A percentile compares a stretch with the other conserved stretches of the same genome.
phyloP scores from a whole-genome alignment of 2,113 vertebrate species.

The Pteronura brasiliensis region DNA sequence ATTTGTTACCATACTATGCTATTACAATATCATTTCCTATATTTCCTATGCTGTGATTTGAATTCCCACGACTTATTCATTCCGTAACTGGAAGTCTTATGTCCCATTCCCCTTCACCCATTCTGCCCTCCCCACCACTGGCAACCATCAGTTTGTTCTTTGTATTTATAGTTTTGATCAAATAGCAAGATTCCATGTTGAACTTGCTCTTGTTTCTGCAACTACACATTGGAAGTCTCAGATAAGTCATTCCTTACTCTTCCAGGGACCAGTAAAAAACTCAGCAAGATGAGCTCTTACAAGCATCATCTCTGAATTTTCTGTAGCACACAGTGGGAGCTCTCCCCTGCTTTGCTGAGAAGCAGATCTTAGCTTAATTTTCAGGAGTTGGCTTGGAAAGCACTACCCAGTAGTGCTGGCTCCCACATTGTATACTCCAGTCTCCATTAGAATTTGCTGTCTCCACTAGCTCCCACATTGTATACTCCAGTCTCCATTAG shows the following conservation, averaged over 20 bases:
- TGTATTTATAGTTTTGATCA: neutral
- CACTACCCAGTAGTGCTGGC: neutral
- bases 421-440: neutral
- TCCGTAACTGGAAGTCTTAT: neutral
- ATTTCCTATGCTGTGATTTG: neutral
- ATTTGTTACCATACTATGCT: neutral
- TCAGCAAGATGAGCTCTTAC: neutral
- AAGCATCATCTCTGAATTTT: neutral
- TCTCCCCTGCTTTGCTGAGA: neutral
- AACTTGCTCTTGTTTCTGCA: slow-evolving; percentile 15
- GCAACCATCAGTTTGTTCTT: neutral
- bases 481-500: neutral
- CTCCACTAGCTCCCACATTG: neutral
- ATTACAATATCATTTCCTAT: neutral
- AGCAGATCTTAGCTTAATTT: neutral
- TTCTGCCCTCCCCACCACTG: neutral
- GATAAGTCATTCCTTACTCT: neutral
- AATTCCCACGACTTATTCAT: neutral
- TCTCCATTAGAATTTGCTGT: neutral
- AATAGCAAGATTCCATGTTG: neutral
- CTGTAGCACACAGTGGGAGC: neutral
- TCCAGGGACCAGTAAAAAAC: neutral
- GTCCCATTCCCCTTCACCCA: neutral
- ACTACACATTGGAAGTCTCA: neutral
- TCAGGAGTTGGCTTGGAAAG: neutral